These are phyloP conservation scores for Hyles lineata DNA, from an alignment of 2,888 invertebrate species.

Conservation along the genomic window DNA sequence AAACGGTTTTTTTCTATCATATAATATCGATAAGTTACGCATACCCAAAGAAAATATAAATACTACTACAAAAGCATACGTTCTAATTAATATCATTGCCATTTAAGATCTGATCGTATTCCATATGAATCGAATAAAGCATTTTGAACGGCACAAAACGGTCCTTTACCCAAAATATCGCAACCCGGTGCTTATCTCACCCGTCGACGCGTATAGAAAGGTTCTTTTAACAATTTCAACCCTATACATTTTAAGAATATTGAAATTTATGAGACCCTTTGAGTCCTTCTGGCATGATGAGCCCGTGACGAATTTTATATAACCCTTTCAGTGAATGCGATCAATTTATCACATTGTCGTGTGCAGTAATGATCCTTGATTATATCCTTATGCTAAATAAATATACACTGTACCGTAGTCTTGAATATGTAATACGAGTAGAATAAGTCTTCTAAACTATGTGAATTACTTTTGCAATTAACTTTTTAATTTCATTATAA, in stretches of 20 bases:
- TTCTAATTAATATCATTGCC: not conserved
- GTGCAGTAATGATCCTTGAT: not conserved
- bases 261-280: conserved; percentile 72
- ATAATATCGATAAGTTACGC: too few species aligned
- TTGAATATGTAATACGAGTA: too few species aligned
- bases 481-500: too few species aligned
- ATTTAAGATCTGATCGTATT: conserved; percentile 32
- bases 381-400: not conserved
- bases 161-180: conserved; percentile 63
- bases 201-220: conserved; percentile 61
- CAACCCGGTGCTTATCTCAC: conserved; percentile 69
- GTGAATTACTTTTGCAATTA: too few species aligned
- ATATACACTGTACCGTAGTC: too few species aligned
- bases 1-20: too few species aligned
- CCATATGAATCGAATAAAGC: conserved; percentile 62
- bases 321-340: not conserved
- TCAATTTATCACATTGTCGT: not conserved
- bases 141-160: conserved; percentile 32
- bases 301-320: conserved; percentile 48
- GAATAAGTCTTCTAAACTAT: too few species aligned
- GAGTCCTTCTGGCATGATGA: conserved; percentile 57
- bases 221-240: conserved; percentile 66
- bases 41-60: too few species aligned
- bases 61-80: not conserved
- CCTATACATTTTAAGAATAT: conserved; percentile 69